Conservation (phyloP, 1,140 invertebrate species). For the Formica exsecta region DNA sequence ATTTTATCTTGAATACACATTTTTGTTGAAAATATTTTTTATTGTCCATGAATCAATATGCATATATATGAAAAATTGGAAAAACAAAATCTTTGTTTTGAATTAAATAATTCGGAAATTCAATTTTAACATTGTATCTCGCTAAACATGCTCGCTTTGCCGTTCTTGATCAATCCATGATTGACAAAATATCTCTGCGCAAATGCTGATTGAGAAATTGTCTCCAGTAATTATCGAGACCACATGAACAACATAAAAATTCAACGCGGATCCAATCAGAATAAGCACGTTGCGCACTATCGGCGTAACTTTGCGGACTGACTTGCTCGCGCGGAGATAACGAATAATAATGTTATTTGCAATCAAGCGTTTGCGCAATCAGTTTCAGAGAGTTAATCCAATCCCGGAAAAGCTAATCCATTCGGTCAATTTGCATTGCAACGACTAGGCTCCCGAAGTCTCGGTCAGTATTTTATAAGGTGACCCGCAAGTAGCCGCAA, state of each 20-base stretch:
- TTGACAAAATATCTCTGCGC: background rate
- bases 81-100: background rate
- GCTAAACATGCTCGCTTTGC: background rate
- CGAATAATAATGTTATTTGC: constrained; percentile 62
- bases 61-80: background rate
- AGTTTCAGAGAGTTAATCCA: constrained; percentile 45
- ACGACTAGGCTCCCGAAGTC: constrained; percentile 38
- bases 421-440: constrained; percentile 63
- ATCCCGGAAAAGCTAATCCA: constrained; percentile 38
- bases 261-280: constrained; percentile 43
- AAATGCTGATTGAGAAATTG: constrained; percentile 31
- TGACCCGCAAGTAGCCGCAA: constrained; percentile 50
- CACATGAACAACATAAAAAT: constrained; percentile 49
- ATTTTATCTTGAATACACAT: background rate
- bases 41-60: background rate
- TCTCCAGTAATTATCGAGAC: constrained; percentile 27
- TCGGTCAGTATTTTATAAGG: constrained; percentile 47
- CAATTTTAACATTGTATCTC: background rate
- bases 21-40: background rate
- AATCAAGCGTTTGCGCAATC: constrained; percentile 58
- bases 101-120: background rate
- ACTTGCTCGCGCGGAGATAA: constrained; percentile 33
- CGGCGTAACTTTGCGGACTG: constrained; percentile 22
- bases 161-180: constrained; percentile 12
- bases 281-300: constrained; percentile 31